Base-by-base conservation (phyloP, 2,888 invertebrate genomes). In the Tinea pellionella region DNA sequence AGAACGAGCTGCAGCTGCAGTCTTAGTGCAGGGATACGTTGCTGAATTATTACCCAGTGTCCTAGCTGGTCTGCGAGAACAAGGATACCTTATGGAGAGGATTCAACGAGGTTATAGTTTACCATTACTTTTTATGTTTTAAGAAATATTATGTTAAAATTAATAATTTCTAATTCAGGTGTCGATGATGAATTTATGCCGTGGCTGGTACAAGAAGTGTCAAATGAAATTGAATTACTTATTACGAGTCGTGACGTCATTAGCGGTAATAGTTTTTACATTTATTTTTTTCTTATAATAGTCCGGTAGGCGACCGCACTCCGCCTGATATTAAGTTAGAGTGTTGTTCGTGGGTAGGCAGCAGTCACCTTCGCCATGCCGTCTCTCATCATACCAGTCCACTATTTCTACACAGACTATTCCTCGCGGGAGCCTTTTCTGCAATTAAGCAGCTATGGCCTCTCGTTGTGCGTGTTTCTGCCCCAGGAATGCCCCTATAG, bases 21-120 rank as follows among this genome's bases (percentile, higher is more conserved):
- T 94, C 63, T 90, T 97, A 63, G 91, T 96, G 72, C 94, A 94
- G 69, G 95, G 94, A 63, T 96, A 96, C 80, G 91, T 97, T 74
- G 93, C 94, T 19, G 94, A 95, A 77, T 89, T 97, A 70, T 89
- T 97, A 70, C 96, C 96, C 13, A 89, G 92, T 59, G 95, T 96
- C 65, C 89, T 96, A 66, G 94, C 94, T 67, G 94, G 93, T 60
- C 89, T 97, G 65, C 90, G 92, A 68, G 91, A 92, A 71, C 92
- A 93, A 71, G 94, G 94, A 19, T 90, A 90, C 78, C 84, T 92
- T 42, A 73, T 89, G 67, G 91, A 92, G 67, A 87, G 89, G 66
- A 87, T 90, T 65, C 89, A 89, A 73, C 77, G 89, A 69, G 91
- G 91, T 90, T 15, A 15, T n/a, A 47, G 6, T 47, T 47, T 41